Conservation (phyloP, 2,113 vertebrate species). For the Malaclemys terrapin region DNA sequence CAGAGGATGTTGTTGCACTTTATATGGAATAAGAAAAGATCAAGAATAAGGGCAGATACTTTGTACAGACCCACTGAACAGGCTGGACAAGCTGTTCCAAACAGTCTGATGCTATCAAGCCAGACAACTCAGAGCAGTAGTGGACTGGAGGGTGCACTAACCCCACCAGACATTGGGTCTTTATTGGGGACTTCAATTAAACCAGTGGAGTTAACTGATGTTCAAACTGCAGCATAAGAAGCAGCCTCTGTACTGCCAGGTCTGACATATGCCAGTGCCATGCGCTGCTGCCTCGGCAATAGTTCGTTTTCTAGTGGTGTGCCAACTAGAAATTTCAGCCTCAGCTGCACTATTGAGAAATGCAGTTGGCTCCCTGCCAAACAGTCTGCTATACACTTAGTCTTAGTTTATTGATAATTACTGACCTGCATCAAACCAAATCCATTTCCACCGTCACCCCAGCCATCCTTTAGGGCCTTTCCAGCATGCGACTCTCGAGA, state of each 20-base stretch:
- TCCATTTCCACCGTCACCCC: slow-evolving; percentile 75
- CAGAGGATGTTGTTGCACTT: too few relatives aligned
- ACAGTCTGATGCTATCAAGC: too few relatives aligned
- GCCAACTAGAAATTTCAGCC: neutral
- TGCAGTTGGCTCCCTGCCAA: neutral
- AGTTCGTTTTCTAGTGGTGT: neutral
- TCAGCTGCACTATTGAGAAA: neutral
- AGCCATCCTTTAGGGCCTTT: slow-evolving; percentile 59
- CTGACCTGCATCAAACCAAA: slow-evolving; percentile 87
- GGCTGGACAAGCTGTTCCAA: too few relatives aligned
- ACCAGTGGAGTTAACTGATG: neutral
- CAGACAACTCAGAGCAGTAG: too few relatives aligned
- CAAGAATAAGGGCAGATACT: too few relatives aligned
- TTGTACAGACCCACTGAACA: too few relatives aligned
- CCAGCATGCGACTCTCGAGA: slow-evolving; percentile 82
- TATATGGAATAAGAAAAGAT: too few relatives aligned
- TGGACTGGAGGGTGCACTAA: too few relatives aligned
- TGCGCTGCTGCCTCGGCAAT: neutral
- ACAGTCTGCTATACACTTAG: neutral
- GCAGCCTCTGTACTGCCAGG: neutral
- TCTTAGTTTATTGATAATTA: neutral
- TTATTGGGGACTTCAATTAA: too few relatives aligned
- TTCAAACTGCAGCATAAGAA: neutral
- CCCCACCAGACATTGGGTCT: too few relatives aligned
- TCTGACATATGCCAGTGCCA: neutral